phyloP scores from a whole-genome alignment of 2,797 vertebrate genomes.

The Cossypha dichroa region DNA sequence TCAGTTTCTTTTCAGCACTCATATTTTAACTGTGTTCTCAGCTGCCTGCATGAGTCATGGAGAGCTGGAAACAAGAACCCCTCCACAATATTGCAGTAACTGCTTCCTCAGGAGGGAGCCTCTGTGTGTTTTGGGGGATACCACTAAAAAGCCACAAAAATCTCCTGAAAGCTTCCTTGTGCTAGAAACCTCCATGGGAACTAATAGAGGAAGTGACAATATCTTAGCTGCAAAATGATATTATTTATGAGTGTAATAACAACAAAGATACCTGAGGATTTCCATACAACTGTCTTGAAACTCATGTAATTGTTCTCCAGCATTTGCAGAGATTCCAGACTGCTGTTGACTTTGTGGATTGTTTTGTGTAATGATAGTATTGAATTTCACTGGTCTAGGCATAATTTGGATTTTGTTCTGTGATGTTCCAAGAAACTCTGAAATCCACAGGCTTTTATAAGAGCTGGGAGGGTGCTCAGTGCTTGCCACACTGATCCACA shows the following conservation, averaged over 20 bases:
- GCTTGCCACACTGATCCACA: not conserved
- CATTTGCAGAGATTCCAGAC: not conserved
- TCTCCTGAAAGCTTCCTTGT: not conserved
- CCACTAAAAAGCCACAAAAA: not conserved
- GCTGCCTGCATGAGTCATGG: slow-evolving; percentile 48
- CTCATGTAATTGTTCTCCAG: not conserved
- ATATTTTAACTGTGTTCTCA: slow-evolving; percentile 26
- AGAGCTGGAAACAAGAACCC: slow-evolving; percentile 21
- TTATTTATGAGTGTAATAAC: not conserved
- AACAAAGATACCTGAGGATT: not conserved
- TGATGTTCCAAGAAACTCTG: slow-evolving; percentile 9
- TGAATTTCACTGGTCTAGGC: slow-evolving; percentile 36
- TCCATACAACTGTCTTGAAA: not conserved
- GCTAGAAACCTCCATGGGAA: not conserved
- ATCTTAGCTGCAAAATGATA: not conserved
- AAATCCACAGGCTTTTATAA: slow-evolving; percentile 5
- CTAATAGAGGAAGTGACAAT: not conserved
- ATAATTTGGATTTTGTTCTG: not conserved
- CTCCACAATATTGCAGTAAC: not conserved
- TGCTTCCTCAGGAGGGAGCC: not conserved
- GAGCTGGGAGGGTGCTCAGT: not conserved
- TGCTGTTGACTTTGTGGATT: slow-evolving; percentile 13
- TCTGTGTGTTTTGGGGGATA: not conserved
- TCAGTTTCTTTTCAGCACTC: slow-evolving; percentile 45
- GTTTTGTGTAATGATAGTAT: slow-evolving; percentile 16